A percentile compares a stretch with the other conserved stretches of the same genome.
Evolutionary conservation across 1,140 invertebrate species (phyloP).

Genomic region (Pogonomyrmex californicus): DNA sequence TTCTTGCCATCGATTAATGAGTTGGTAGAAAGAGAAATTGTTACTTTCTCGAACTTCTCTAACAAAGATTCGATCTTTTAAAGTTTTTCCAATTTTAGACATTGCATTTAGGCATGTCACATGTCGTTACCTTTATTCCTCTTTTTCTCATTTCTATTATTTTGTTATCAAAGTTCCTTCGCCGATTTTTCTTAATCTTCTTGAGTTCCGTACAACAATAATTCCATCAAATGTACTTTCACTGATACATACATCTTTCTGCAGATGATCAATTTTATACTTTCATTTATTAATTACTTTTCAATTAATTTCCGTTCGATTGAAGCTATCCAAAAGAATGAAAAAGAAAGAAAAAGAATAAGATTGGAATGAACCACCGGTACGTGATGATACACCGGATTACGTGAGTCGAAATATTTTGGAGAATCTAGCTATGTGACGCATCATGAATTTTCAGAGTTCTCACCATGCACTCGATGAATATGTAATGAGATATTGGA

Average conservation of each 20-base stretch:
- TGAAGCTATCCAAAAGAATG: conserved; percentile 53
- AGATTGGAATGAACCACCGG: conserved; percentile 68
- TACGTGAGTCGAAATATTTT: not conserved
- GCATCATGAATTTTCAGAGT: conserved; percentile 68
- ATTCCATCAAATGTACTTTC: not conserved
- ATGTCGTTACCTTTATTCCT: not conserved
- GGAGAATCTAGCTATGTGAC: not conserved
- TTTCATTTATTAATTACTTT: conserved; percentile 41
- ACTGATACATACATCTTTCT: conserved; percentile 34
- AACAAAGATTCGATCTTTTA: not conserved
- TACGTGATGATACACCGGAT: not conserved
- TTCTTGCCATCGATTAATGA: not conserved
- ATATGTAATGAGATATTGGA: conserved; percentile 51
- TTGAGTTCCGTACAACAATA: conserved; percentile 29
- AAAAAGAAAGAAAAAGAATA: conserved; percentile 70
- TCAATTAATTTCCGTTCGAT: conserved; percentile 64
- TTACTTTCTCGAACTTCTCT: conserved; percentile 5
- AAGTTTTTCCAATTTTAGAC: conserved; percentile 3
- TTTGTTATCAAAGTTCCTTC: conserved; percentile 24
- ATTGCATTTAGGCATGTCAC: conserved; percentile 41
- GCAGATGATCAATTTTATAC: not conserved
- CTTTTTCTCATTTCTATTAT: not conserved
- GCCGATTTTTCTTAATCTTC: conserved; percentile 23
- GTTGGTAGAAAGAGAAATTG: not conserved
- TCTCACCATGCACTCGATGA: conserved; percentile 50